A percentile compares a stretch with the other conserved stretches of the same genome.
These are phyloP conservation scores for Nipponacmea schrenckii DNA, from an alignment of 2,888 invertebrate genomes.

Conservation along the genomic window DNA sequence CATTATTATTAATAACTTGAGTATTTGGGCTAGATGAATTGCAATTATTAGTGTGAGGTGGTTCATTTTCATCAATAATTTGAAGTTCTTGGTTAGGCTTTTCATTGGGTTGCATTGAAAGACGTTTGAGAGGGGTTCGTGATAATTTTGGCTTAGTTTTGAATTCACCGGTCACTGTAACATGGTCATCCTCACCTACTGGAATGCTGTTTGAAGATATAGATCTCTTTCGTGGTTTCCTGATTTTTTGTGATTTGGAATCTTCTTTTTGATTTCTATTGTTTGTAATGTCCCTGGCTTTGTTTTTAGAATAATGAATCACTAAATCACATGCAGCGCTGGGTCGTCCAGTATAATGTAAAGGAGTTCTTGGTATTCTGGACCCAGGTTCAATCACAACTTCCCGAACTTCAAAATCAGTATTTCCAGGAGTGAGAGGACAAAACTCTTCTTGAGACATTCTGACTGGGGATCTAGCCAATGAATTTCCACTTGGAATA, in stretches of 20 bases:
- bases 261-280: not conserved
- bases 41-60: no score
- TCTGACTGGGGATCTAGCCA: not conserved
- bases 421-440: not conserved
- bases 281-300: not conserved
- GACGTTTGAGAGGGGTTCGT: not conserved
- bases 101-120: no score
- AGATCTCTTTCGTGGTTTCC: not conserved
- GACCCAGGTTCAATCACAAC: conserved; percentile 1
- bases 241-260: not conserved
- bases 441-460: not conserved
- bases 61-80: no score
- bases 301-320: not conserved
- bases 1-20: no score
- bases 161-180: not conserved
- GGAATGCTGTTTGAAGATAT: not conserved
- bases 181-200: not conserved
- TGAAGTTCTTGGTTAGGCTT: no score
- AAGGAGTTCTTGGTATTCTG: not conserved
- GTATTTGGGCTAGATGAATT: no score
- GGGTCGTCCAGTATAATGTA: not conserved
- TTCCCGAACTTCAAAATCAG: not conserved
- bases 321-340: not conserved
- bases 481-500: not conserved
- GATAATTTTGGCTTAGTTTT: not conserved